Percentiles rank a stretch among this genome's conserved stretches.
Evolutionary conservation across 2,113 vertebrate genomes (phyloP).

Genomic region (Macquaria ambigua): DNA sequence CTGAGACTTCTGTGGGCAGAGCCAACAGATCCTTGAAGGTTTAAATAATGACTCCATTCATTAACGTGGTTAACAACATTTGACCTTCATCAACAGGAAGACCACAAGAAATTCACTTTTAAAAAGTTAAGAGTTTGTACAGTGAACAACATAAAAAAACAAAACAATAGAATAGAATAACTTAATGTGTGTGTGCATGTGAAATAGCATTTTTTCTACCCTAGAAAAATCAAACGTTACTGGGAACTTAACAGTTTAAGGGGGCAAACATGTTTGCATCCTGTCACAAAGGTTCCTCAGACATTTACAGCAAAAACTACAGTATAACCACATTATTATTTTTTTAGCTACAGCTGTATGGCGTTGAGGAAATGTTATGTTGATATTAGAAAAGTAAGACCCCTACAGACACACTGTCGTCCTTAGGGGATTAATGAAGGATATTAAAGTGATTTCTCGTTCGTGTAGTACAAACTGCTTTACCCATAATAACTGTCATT

Average conservation of each 20-base stretch:
- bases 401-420: background rate
- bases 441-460: background rate
- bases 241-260: background rate
- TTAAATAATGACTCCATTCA: slow-evolving; percentile 27
- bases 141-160: background rate
- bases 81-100: slow-evolving; percentile 21
- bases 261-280: background rate
- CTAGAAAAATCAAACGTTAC: background rate
- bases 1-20: background rate
- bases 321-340: background rate
- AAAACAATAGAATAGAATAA: background rate
- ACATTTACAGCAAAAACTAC: background rate
- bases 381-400: slow-evolving; percentile 3
- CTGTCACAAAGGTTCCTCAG: background rate
- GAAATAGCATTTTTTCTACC: background rate
- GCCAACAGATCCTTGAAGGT: background rate
- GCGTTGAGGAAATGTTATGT: background rate
- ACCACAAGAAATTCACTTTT: background rate
- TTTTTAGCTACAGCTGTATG: background rate
- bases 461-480: background rate
- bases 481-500: background rate
- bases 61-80: background rate
- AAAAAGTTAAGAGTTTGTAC: no score
- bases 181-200: background rate
- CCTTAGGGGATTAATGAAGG: background rate